phyloP scores from a whole-genome alignment of 2,888 invertebrate species.

The Scaptomyza parva region DNA sequence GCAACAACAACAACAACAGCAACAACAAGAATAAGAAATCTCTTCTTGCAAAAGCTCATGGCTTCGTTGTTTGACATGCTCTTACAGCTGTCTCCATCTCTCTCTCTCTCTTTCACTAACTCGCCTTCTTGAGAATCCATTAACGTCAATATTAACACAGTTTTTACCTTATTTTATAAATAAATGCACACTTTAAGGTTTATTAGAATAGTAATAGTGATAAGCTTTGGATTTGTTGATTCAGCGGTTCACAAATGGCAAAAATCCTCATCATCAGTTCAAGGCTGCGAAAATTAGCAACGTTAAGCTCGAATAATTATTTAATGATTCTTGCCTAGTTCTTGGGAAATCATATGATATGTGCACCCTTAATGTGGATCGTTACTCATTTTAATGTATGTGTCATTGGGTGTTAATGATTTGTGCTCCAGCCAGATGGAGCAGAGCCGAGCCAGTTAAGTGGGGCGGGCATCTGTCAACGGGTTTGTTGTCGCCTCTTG shows the following conservation, averaged over 20 bases:
- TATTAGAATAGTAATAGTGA: too few relatives aligned
- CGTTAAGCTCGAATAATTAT: neutral
- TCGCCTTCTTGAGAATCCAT: neutral
- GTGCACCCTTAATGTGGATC: neutral
- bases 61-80: slow-evolving; percentile 19
- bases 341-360: neutral
- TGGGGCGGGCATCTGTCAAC: slow-evolving; percentile 68
- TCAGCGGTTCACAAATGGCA: neutral
- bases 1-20: neutral
- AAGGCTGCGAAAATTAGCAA: slow-evolving; percentile 14
- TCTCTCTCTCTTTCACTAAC: neutral
- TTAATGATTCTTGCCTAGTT: neutral
- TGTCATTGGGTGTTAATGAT: slow-evolving; percentile 25
- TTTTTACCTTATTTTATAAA: neutral
- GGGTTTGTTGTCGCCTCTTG: slow-evolving; percentile 69
- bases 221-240: too few relatives aligned
- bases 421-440: slow-evolving; percentile 48
- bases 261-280: slow-evolving; percentile 18
- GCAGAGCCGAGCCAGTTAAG: slow-evolving; percentile 36
- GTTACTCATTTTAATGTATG: neutral
- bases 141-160: neutral
- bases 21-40: slow-evolving; percentile 15
- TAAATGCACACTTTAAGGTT: too few relatives aligned
- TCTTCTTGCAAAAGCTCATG: slow-evolving; percentile 12
- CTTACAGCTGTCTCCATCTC: neutral